Conservation (phyloP, 2,888 invertebrate genomes). For the Andrena chrysosceles region DNA sequence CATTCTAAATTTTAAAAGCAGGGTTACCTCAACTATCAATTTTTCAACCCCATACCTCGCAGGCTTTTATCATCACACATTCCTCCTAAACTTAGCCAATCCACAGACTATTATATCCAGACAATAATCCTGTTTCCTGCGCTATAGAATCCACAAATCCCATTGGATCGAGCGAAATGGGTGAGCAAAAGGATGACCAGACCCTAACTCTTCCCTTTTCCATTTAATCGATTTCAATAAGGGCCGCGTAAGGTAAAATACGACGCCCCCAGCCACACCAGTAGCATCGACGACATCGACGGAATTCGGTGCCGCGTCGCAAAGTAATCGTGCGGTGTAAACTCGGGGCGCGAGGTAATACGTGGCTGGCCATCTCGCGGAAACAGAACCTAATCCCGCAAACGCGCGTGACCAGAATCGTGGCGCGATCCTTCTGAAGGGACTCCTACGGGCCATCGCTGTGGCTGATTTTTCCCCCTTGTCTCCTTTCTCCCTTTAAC, state of each 20-base stretch:
- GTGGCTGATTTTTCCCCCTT: conserved; percentile 56
- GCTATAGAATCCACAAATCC: too few relatives aligned
- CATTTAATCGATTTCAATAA: conserved; percentile 52
- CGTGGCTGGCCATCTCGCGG: conserved; percentile 70
- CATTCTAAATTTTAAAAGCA: too few relatives aligned
- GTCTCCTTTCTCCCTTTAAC: conserved; percentile 33
- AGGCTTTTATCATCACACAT: too few relatives aligned
- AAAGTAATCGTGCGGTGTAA: conserved; percentile 69
- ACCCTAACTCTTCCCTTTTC: not conserved
- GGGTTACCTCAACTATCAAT: too few relatives aligned
- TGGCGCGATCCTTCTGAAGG: conserved; percentile 58
- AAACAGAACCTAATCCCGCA: conserved; percentile 82
- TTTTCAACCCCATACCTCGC: too few relatives aligned
- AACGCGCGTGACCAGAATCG: conserved; percentile 82
- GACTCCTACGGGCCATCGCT: conserved; percentile 39
- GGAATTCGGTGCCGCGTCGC: conserved; percentile 62
- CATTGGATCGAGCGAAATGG: not conserved
- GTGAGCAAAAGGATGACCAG: not conserved
- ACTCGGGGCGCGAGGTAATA: conserved; percentile 54
- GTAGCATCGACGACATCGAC: conserved; percentile 11
- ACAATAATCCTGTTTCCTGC: too few relatives aligned
- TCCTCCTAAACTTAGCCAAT: too few relatives aligned
- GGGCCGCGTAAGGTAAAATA: conserved; percentile 6
- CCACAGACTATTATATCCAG: too few relatives aligned
- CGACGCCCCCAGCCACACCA: not conserved